These are phyloP conservation scores for Oreochromis grahami DNA, from an alignment of 2,797 vertebrate genomes.

Conservation along the genomic window DNA sequence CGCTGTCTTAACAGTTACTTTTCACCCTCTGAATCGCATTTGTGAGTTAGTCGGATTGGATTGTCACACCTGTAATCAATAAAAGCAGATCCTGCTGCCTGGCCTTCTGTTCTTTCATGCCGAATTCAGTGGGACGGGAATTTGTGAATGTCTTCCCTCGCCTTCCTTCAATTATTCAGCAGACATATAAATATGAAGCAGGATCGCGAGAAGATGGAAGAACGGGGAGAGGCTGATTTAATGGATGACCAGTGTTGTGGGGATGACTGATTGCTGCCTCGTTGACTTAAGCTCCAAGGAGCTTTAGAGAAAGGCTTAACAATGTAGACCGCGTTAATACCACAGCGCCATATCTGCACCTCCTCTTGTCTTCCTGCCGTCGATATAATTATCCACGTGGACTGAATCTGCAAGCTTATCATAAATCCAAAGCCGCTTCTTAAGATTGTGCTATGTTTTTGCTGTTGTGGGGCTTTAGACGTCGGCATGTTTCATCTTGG, in stretches of 20 bases:
- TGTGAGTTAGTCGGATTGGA: slow-evolving; percentile 13
- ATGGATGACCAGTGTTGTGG: slow-evolving; percentile 30
- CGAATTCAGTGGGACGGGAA: not conserved
- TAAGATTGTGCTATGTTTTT: slow-evolving; percentile 16
- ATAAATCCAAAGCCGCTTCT: slow-evolving; percentile 5
- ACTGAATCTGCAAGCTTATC: slow-evolving; percentile 15
- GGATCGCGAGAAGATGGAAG: slow-evolving; percentile 38
- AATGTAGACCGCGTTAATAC: slow-evolving; percentile 23
- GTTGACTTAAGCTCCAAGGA: slow-evolving; percentile 34
- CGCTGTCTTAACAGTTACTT: slow-evolving; percentile 2
- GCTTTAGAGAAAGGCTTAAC: slow-evolving; percentile 42
- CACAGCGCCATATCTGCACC: slow-evolving; percentile 37
- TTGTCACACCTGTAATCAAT: slow-evolving; percentile 50
- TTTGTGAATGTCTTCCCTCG: slow-evolving; percentile 10
- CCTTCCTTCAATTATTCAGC: slow-evolving; percentile 69
- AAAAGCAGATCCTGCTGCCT: slow-evolving; percentile 33
- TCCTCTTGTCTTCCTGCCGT: slow-evolving; percentile 6
- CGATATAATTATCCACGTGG: slow-evolving; percentile 22
- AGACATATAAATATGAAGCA: slow-evolving; percentile 63
- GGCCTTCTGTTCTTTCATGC: not conserved
- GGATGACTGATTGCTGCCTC: slow-evolving; percentile 29
- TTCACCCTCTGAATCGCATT: slow-evolving; percentile 1
- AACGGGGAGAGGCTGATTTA: not conserved
- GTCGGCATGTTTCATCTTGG: slow-evolving; percentile 4
- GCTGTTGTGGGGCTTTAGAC: slow-evolving; percentile 2